A percentile compares a stretch with the other conserved stretches of the same genome.
These are phyloP conservation scores for Empis stercorea DNA, from an alignment of 2,888 invertebrate genomes.

Conservation along the genomic window DNA sequence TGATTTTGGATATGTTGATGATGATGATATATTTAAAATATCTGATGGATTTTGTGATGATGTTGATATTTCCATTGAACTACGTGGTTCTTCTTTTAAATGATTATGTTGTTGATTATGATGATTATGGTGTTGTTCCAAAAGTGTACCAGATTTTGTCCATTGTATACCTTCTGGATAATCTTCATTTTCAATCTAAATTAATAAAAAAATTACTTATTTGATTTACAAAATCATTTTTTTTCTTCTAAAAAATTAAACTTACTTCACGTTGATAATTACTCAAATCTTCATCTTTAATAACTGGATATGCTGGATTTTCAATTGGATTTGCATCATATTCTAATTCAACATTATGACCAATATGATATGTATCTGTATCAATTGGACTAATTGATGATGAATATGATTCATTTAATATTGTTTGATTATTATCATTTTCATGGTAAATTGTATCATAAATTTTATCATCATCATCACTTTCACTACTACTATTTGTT, in stretches of 20 bases:
- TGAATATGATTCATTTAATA: not conserved
- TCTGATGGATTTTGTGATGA: not conserved
- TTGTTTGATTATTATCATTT: slow-evolving; percentile 4
- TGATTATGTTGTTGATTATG: slow-evolving; percentile 12
- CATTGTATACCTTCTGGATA: slow-evolving; percentile 17
- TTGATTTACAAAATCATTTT: slow-evolving; percentile 11
- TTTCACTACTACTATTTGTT: not conserved
- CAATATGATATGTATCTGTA: not conserved
- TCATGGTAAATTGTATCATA: slow-evolving; percentile 2
- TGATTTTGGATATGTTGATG: no score
- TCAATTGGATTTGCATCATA: slow-evolving; percentile 24
- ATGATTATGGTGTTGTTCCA: slow-evolving; percentile 9
- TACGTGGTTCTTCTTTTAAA: not conserved
- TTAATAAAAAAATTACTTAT: not conserved
- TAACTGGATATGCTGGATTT: slow-evolving; percentile 42
- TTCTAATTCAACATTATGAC: slow-evolving; percentile 19
- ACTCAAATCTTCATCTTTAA: slow-evolving; percentile 41
- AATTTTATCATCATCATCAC: not conserved
- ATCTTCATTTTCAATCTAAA: slow-evolving; percentile 21
- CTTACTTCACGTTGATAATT: slow-evolving; percentile 13
- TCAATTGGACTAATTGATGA: slow-evolving; percentile 14
- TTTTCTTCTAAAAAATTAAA: no score
- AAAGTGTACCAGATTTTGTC: not conserved
- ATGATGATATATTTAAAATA: not conserved
- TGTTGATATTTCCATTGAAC: not conserved